phyloP scores from a whole-genome alignment of 2,888 invertebrate genomes.

The Mechanitis mazaeus region DNA sequence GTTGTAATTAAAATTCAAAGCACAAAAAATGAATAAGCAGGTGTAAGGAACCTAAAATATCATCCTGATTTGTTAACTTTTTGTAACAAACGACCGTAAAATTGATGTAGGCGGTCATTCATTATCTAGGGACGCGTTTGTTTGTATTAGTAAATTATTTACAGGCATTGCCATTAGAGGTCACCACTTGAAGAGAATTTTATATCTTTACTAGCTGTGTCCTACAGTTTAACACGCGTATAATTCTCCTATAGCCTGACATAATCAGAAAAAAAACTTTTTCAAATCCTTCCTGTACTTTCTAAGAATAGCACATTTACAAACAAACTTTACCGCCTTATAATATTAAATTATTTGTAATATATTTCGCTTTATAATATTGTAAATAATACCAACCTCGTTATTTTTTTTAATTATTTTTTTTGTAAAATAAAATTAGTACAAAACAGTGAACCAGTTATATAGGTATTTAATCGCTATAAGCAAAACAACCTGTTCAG shows the following conservation, averaged over 20 bases:
- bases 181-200: too few species aligned
- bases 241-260: too few species aligned
- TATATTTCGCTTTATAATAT: too few species aligned
- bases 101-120: conserved; percentile 69
- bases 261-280: too few species aligned
- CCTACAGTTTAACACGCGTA: too few species aligned
- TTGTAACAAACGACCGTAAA: conserved; percentile 63
- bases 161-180: neutral
- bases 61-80: conserved; percentile 49
- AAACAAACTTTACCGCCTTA: too few species aligned
- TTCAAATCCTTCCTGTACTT: too few species aligned
- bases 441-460: neutral
- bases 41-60: conserved; percentile 43
- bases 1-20: conserved; percentile 23
- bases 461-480: neutral
- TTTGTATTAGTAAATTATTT: conserved; percentile 55
- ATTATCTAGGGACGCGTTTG: conserved; percentile 60
- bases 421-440: neutral
- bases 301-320: too few species aligned
- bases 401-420: too few species aligned
- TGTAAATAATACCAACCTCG: too few species aligned
- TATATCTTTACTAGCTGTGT: too few species aligned
- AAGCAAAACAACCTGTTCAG: conserved; percentile 20
- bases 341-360: too few species aligned
- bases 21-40: conserved; percentile 40